A percentile compares a stretch with the other conserved stretches of the same genome.
Conservation (phyloP, 2,797 vertebrate species). For the Rhabdomys pumilio region DNA sequence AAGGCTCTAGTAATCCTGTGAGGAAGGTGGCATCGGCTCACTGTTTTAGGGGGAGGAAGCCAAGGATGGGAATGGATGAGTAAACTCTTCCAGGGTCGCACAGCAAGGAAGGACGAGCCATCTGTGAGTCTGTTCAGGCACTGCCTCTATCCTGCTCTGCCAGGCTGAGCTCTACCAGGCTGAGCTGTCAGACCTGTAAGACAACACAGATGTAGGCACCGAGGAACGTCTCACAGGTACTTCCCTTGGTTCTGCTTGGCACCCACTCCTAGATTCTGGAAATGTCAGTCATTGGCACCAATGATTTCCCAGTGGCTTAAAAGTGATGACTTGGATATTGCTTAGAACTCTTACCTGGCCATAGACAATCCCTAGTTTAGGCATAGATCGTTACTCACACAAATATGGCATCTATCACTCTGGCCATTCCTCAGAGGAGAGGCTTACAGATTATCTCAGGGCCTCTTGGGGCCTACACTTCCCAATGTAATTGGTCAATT, state of each 20-base stretch:
- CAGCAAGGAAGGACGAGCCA: neutral
- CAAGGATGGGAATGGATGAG: neutral
- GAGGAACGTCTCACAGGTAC: neutral
- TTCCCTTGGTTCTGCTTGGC: neutral
- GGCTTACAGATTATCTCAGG: neutral
- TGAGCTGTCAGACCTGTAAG: neutral
- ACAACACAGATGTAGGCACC: accelerated
- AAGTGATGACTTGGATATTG: neutral
- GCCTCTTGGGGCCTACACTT: neutral
- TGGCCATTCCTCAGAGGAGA: neutral
- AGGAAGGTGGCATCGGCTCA: neutral
- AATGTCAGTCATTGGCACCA: neutral
- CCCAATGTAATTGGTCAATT: neutral
- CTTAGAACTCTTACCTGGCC: neutral
- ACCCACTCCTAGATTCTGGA: neutral
- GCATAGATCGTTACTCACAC: neutral
- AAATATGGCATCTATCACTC: neutral
- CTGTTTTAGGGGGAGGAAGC: conserved; percentile 21
- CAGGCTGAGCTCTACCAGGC: neutral
- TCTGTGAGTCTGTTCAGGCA: neutral
- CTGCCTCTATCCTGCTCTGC: neutral
- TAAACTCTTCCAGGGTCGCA: neutral
- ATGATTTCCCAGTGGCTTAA: no score
- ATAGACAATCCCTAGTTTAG: neutral
- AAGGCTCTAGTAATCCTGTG: conserved; percentile 19